phyloP scores from a whole-genome alignment of 2,797 vertebrate species.

The Morelia viridis region DNA sequence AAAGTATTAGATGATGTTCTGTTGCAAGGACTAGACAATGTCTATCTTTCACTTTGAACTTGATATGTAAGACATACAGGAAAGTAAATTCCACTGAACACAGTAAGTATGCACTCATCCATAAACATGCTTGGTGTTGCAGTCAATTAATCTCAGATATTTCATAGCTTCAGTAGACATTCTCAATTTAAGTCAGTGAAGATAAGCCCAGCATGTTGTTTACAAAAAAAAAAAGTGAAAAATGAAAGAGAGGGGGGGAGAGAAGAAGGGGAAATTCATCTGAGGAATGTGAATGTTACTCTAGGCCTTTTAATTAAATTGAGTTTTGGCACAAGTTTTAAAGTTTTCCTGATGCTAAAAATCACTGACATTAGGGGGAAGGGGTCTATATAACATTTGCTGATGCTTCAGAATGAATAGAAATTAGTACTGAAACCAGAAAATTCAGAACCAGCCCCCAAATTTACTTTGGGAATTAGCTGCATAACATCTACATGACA shows the following conservation, averaged over 20 bases:
- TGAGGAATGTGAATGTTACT: not conserved
- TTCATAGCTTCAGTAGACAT: not conserved
- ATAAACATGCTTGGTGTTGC: not conserved
- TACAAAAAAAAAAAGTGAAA: not conserved
- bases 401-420: not conserved
- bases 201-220: not conserved
- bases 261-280: not conserved
- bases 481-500: not conserved
- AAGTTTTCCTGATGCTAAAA: not conserved
- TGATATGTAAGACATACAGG: not conserved
- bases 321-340: not conserved
- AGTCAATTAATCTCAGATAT: not conserved
- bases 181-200: not conserved
- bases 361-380: not conserved
- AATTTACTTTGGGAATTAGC: not conserved
- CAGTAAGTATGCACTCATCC: not conserved
- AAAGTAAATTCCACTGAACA: not conserved
- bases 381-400: not conserved
- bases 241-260: not conserved
- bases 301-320: not conserved
- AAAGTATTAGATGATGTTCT: not conserved
- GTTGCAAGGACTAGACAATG: not conserved
- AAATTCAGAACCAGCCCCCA: not conserved
- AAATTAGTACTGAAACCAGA: not conserved
- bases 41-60: not conserved